These are phyloP conservation scores for Enteromius unitaeniatus DNA, from an alignment of 2,797 vertebrate species.

Conservation along the genomic window DNA sequence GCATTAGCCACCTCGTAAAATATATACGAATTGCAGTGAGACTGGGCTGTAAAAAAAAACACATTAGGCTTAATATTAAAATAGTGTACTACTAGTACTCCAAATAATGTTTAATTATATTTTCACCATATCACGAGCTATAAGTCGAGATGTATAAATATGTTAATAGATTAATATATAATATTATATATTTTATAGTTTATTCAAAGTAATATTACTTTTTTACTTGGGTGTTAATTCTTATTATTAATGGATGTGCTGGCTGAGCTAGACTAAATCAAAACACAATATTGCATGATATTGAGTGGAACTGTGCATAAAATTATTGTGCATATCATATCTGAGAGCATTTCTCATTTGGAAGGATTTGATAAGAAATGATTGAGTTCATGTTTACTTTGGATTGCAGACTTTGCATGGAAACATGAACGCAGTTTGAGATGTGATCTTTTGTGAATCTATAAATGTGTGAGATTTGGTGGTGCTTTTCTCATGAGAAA, in stretches of 20 bases:
- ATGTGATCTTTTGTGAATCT: not conserved
- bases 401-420: not conserved
- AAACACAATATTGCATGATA: not conserved
- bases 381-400: not conserved
- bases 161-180: no score
- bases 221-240: no score
- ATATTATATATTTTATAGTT: no score
- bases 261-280: not conserved
- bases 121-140: no score
- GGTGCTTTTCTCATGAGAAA: not conserved
- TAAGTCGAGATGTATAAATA: no score
- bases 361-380: constrained; percentile 1
- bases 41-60: no score
- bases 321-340: not conserved
- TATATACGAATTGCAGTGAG: no score
- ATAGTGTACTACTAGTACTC: no score
- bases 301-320: not conserved
- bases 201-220: no score
- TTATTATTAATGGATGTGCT: not conserved
- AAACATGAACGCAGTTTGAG: not conserved
- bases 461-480: not conserved
- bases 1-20: no score
- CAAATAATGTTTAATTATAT: no score
- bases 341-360: not conserved
- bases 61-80: no score